Conservation (phyloP, 2,113 vertebrate genomes). For the Istiophorus platypterus region DNA sequence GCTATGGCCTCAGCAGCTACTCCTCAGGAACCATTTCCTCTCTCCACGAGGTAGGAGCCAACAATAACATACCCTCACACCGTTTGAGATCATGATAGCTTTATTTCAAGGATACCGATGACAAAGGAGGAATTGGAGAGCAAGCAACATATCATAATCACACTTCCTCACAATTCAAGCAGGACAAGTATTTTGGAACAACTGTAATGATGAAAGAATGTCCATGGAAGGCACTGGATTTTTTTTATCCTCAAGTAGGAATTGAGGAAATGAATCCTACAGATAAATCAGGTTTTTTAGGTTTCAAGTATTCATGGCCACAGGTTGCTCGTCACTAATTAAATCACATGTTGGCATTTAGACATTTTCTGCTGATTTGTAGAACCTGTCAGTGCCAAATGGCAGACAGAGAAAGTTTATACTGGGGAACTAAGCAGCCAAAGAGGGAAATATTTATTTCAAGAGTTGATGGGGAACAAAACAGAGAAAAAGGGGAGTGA, state of each 20-base stretch:
- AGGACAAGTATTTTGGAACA: slow-evolving; percentile 42
- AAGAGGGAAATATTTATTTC: too few relatives aligned
- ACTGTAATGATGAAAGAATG: slow-evolving; percentile 33
- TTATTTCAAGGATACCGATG: slow-evolving; percentile 48
- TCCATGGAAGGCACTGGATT: neutral
- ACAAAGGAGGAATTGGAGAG: slow-evolving; percentile 60
- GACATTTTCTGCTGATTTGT: neutral
- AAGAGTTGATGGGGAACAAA: too few relatives aligned
- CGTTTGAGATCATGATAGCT: slow-evolving; percentile 24
- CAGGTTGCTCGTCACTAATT: neutral
- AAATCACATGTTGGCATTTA: slow-evolving; percentile 1
- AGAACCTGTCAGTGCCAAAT: neutral
- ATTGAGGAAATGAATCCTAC: slow-evolving; percentile 1
- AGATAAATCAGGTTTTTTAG: slow-evolving; percentile 16
- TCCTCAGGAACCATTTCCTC: slow-evolving; percentile 97
- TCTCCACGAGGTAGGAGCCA: slow-evolving; percentile 90
- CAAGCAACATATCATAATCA: slow-evolving; percentile 49
- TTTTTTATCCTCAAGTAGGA: neutral
- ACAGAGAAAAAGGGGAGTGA: too few relatives aligned
- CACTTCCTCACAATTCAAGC: slow-evolving; percentile 47
- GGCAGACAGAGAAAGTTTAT: too few relatives aligned
- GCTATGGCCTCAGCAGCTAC: slow-evolving; percentile 95
- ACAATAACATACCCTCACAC: slow-evolving; percentile 50
- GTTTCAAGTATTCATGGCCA: slow-evolving; percentile 1
- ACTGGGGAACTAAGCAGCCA: too few relatives aligned